Percentiles rank a stretch among this genome's conserved stretches.
These are phyloP conservation scores for Chrysolina haemoptera DNA, from an alignment of 2,888 invertebrate genomes.

Conservation along the genomic window DNA sequence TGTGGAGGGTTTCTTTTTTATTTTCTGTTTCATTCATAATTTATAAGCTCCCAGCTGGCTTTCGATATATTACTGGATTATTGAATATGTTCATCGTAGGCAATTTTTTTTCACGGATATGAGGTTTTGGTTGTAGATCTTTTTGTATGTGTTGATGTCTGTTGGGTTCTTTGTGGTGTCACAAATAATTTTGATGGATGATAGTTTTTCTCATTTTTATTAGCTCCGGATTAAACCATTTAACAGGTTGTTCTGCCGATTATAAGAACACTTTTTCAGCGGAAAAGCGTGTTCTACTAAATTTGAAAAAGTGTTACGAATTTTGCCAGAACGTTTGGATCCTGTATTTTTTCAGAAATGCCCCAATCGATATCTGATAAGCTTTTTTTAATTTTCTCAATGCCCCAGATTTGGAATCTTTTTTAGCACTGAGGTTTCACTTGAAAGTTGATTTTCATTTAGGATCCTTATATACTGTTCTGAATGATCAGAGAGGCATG, in stretches of 20 bases:
- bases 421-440: background rate
- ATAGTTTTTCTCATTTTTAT: conserved; percentile 8
- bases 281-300: conserved; percentile 6
- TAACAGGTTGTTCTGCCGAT: background rate
- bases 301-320: background rate
- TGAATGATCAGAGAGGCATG: background rate
- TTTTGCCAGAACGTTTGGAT: background rate
- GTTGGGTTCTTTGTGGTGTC: background rate
- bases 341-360: background rate
- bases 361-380: conserved; percentile 1
- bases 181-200: background rate
- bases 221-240: background rate
- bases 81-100: background rate
- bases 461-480: background rate
- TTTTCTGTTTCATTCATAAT: conserved; percentile 17
- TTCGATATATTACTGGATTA: conserved; percentile 11
- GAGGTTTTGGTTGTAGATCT: background rate
- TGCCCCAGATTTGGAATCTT: background rate
- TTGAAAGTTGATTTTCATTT: background rate
- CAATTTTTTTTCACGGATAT: background rate
- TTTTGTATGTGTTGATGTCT: background rate
- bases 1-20: conserved; percentile 1
- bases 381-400: background rate
- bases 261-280: background rate
- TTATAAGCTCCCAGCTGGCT: conserved; percentile 25